Percentiles rank a stretch among this genome's conserved stretches.
Evolutionary conservation across 2,797 vertebrate species (phyloP).

Genomic region (Sebastes steindachneri): DNA sequence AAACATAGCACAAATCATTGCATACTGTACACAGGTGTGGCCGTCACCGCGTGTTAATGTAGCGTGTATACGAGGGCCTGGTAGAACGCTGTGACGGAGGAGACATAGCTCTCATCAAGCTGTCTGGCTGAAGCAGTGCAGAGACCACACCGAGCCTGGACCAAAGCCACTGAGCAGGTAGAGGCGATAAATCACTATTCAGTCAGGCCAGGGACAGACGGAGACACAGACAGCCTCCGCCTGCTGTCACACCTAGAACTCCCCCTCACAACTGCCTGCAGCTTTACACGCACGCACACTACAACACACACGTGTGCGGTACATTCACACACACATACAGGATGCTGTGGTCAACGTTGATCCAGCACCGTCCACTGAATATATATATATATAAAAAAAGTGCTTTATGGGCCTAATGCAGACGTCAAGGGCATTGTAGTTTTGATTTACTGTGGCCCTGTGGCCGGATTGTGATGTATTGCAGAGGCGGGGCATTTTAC

Average conservation of each 20-base stretch:
- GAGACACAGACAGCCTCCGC: conserved; percentile 36
- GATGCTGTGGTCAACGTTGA: conserved; percentile 37
- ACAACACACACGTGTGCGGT: neutral
- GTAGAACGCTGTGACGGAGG: conserved; percentile 12
- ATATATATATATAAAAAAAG: conserved; percentile 31
- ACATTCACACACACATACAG: neutral
- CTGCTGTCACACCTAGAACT: conserved; percentile 32
- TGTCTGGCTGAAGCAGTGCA: conserved; percentile 33
- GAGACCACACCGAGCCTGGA: conserved; percentile 62
- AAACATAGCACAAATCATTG: conserved; percentile 26
- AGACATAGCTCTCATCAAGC: conserved; percentile 26
- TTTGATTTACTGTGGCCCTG: conserved; percentile 73
- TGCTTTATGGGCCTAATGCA: conserved; percentile 70
- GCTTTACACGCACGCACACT: conserved; percentile 15
- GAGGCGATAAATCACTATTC: conserved; percentile 60
- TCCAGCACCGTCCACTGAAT: conserved; percentile 17
- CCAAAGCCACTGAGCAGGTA: conserved; percentile 57
- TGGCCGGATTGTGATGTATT: conserved; percentile 71
- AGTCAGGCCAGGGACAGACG: conserved; percentile 41
- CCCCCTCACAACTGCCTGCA: conserved; percentile 5
- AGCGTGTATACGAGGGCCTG: conserved; percentile 1
- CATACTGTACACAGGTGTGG: conserved; percentile 18
- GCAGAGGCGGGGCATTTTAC: conserved; percentile 59
- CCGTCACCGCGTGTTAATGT: neutral
- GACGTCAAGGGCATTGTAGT: conserved; percentile 69